phyloP scores from a whole-genome alignment of 2,888 invertebrate species.

The Cacoxenus indagator region DNA sequence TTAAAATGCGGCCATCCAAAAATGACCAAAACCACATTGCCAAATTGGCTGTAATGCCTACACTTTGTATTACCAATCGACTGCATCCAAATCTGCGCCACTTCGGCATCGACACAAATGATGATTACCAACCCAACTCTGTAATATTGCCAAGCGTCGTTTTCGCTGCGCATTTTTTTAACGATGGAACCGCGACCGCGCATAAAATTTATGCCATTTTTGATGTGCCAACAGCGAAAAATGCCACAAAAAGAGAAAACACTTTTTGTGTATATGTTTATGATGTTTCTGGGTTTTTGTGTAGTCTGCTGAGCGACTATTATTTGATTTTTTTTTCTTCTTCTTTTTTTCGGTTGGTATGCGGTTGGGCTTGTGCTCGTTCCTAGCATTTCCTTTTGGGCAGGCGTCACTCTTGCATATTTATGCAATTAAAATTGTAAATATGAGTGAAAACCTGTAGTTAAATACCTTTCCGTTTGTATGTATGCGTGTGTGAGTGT shows the following conservation, averaged over 20 bases:
- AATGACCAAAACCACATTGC: background rate
- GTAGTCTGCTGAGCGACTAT: background rate
- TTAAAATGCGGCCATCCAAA: background rate
- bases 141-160: background rate
- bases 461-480: background rate
- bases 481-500: background rate
- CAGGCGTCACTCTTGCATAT: conserved; percentile 47
- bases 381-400: background rate
- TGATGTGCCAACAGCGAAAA: conserved; percentile 2
- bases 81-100: background rate
- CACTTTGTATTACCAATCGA: background rate
- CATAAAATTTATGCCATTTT: conserved; percentile 20
- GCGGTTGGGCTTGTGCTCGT: background rate
- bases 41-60: conserved; percentile 4
- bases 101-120: background rate
- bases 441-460: conserved; percentile 44
- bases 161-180: too few species aligned
- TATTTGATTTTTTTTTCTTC: conserved; percentile 4
- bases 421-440: conserved; percentile 69
- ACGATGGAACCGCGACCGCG: background rate
- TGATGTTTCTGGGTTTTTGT: conserved; percentile 9
- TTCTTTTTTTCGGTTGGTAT: conserved; percentile 3
- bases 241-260: background rate
- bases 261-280: background rate
- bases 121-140: background rate